Evolutionary conservation across 2,888 invertebrate genomes (phyloP).

Genomic region (Pristionchus mayeri): DNA sequence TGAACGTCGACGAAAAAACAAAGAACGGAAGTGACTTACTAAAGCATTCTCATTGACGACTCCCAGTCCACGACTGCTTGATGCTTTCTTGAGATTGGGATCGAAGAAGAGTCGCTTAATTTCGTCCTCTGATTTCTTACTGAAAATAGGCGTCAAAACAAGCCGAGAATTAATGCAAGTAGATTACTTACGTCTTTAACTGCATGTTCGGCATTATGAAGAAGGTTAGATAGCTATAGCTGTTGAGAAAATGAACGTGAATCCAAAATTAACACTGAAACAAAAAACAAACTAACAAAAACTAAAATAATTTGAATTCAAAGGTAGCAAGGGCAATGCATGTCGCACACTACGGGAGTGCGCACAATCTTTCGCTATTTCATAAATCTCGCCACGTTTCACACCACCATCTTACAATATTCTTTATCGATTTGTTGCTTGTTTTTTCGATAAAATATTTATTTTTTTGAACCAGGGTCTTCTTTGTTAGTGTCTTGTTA

Average conservation of each 20-base stretch:
- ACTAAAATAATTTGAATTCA: not conserved
- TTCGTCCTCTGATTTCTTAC: conserved; percentile 53
- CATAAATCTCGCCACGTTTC: too few species aligned
- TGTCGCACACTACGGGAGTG: too few species aligned
- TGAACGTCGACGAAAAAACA: not conserved
- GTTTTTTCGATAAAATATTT: too few species aligned
- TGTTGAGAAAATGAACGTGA: not conserved
- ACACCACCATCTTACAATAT: too few species aligned
- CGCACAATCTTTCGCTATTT: too few species aligned
- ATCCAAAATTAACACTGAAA: not conserved
- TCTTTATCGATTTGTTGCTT: too few species aligned
- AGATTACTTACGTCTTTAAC: not conserved
- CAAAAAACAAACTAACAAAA: not conserved
- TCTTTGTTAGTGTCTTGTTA: too few species aligned
- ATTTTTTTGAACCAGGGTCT: too few species aligned
- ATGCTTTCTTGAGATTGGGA: conserved; percentile 42
- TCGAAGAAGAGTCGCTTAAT: conserved; percentile 50
- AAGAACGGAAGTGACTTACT: conserved; percentile 11
- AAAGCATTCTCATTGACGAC: conserved; percentile 30
- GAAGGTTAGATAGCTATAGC: not conserved
- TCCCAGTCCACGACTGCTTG: conserved; percentile 29
- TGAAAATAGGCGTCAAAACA: too few species aligned
- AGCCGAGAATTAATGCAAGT: not conserved
- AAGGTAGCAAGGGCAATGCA: too few species aligned
- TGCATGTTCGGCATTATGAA: conserved; percentile 9